Conservation (phyloP, 2,888 invertebrate species). For the Steinernema carpocapsae region DNA sequence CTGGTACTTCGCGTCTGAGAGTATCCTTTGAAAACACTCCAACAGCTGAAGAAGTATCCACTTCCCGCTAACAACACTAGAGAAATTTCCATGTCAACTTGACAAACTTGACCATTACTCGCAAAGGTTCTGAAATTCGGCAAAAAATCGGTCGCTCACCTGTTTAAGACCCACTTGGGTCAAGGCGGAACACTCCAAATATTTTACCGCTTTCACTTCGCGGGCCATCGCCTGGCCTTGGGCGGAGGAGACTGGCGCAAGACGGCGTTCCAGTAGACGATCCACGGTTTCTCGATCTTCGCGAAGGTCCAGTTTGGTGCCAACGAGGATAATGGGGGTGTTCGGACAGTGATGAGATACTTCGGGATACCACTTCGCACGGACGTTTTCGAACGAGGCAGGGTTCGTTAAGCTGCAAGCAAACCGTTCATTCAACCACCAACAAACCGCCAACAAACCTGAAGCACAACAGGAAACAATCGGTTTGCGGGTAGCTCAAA, state of each 20-base stretch:
- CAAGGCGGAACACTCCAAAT: slow-evolving; percentile 98
- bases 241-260: slow-evolving; percentile 93
- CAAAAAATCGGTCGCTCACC: no score
- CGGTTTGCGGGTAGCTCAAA: slow-evolving; percentile 94
- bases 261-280: slow-evolving; percentile 71
- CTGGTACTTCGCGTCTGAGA: no score
- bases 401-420: slow-evolving; percentile 83
- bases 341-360: slow-evolving; percentile 99
- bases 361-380: slow-evolving; percentile 98
- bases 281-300: slow-evolving; percentile 88
- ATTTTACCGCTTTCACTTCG: slow-evolving; percentile 97
- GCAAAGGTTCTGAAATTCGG: no score
- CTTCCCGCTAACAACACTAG: no score
- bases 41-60: no score
- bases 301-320: slow-evolving; percentile 95
- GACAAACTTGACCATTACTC: no score
- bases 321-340: slow-evolving; percentile 95
- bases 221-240: slow-evolving; percentile 85
- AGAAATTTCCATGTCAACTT: no score
- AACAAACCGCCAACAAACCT: slow-evolving; percentile 68
- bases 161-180: slow-evolving; percentile 79
- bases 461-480: slow-evolving; percentile 98
- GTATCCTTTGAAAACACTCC: no score
- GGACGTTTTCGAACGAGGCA: slow-evolving; percentile 97
- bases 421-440: background rate